These are phyloP conservation scores for Osmerus mordax DNA, from an alignment of 2,113 vertebrate genomes.

Conservation along the genomic window DNA sequence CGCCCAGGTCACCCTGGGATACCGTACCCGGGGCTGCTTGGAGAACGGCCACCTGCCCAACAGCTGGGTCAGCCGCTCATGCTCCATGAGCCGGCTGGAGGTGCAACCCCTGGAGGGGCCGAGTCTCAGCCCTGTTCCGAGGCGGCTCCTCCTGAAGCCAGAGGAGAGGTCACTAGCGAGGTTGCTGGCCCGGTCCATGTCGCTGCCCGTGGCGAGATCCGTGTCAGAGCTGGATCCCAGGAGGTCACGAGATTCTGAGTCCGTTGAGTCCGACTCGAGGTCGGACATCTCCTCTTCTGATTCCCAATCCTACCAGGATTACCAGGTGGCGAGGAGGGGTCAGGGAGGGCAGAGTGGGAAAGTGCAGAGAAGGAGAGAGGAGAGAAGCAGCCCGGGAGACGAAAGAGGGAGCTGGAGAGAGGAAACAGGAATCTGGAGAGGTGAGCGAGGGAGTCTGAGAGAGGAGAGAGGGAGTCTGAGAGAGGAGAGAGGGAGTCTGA, in stretches of 20 bases:
- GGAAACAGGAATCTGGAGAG: too few species aligned
- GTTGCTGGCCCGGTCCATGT: slow-evolving; percentile 46
- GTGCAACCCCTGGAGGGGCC: slow-evolving; percentile 18
- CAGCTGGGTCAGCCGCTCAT: slow-evolving; percentile 56
- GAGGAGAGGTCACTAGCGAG: slow-evolving; percentile 44
- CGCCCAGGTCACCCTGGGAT: slow-evolving; percentile 57
- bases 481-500: too few species aligned
- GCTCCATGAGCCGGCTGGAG: slow-evolving; percentile 53
- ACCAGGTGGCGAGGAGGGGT: background rate
- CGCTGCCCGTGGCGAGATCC: slow-evolving; percentile 50
- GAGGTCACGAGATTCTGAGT: slow-evolving; percentile 13
- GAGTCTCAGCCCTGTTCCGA: slow-evolving; percentile 17
- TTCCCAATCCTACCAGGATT: background rate
- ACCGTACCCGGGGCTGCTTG: slow-evolving; percentile 38
- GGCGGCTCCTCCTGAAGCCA: slow-evolving; percentile 20
- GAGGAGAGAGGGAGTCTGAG: too few species aligned
- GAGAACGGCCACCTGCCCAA: slow-evolving; percentile 68
- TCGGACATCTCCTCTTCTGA: slow-evolving; percentile 47
- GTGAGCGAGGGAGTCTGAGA: too few species aligned
- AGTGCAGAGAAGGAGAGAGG: too few species aligned
- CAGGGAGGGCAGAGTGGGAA: background rate
- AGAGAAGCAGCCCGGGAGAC: too few species aligned
- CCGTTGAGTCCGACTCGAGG: slow-evolving; percentile 47
- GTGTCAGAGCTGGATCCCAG: slow-evolving; percentile 35
- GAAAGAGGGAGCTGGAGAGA: too few species aligned